Evolutionary conservation across 2,797 vertebrate species (phyloP).

Genomic region (Syndactyla subalaris): DNA sequence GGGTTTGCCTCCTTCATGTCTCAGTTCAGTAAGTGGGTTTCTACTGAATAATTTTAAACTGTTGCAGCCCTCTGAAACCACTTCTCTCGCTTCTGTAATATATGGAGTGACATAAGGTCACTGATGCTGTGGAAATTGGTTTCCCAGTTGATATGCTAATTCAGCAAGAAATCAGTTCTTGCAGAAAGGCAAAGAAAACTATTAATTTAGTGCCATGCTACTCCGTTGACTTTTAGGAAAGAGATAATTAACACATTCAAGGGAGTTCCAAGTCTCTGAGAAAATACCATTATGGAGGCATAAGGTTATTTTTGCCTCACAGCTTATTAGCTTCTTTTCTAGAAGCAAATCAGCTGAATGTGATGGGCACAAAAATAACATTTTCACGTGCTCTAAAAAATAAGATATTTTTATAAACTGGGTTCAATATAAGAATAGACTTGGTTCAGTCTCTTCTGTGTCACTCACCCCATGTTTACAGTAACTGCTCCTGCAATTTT

Average conservation of each 20-base stretch:
- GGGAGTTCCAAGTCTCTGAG: background rate
- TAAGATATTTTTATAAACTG: background rate
- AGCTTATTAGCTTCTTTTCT: background rate
- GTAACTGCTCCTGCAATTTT: background rate
- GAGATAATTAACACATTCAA: conserved; percentile 12
- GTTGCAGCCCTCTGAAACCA: background rate
- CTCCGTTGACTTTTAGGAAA: background rate
- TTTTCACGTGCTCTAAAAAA: background rate
- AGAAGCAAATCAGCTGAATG: background rate
- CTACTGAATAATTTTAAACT: background rate
- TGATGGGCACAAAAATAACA: background rate
- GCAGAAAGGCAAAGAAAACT: background rate
- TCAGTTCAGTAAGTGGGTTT: background rate
- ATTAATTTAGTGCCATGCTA: background rate
- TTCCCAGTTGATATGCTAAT: conserved; percentile 14
- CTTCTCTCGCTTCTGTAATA: background rate
- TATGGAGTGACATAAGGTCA: background rate
- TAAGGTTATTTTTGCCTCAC: background rate
- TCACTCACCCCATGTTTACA: background rate
- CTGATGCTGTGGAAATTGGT: background rate
- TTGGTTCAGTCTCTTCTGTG: background rate
- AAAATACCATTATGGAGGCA: background rate
- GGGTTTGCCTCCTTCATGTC: background rate
- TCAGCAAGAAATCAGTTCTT: conserved; percentile 21
- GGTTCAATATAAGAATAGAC: background rate